Conservation (phyloP, 2,797 vertebrate species). For the Hemitrygon akajei region DNA sequence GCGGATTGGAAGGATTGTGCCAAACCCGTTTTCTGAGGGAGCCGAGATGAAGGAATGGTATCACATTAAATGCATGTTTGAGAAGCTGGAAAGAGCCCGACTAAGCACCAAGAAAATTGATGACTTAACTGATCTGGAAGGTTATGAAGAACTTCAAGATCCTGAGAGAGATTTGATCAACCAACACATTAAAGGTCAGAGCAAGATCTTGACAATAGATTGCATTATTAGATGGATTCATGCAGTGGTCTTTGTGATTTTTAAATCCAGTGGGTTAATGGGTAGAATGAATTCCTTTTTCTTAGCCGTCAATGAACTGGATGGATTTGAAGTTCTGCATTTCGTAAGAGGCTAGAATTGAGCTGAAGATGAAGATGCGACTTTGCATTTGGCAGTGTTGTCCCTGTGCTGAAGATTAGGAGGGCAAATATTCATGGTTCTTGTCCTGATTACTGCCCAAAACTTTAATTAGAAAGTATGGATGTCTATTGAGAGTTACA, state of each 20-base stretch:
- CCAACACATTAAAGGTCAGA: conserved; percentile 74
- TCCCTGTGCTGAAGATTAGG: background rate
- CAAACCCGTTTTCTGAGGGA: conserved; percentile 92
- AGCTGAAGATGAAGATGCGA: background rate
- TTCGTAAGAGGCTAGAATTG: background rate
- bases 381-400: background rate
- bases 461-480: background rate
- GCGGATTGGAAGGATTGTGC: conserved; percentile 88
- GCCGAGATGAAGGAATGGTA: conserved; percentile 99
- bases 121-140: conserved; percentile 90
- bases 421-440: background rate
- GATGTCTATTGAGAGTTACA: background rate
- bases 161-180: conserved; percentile 80
- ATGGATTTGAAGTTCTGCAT: background rate
- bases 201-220: background rate
- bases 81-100: conserved; percentile 85
- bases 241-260: background rate
- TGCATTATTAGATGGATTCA: background rate
- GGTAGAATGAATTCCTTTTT: background rate
- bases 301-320: background rate
- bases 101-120: conserved; percentile 94
- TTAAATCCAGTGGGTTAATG: background rate
- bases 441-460: background rate
- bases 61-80: conserved; percentile 90
- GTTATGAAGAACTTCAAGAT: conserved; percentile 89